Evolutionary conservation across 2,113 vertebrate genomes (phyloP).

Genomic region (Ceyx margarethae): DNA sequence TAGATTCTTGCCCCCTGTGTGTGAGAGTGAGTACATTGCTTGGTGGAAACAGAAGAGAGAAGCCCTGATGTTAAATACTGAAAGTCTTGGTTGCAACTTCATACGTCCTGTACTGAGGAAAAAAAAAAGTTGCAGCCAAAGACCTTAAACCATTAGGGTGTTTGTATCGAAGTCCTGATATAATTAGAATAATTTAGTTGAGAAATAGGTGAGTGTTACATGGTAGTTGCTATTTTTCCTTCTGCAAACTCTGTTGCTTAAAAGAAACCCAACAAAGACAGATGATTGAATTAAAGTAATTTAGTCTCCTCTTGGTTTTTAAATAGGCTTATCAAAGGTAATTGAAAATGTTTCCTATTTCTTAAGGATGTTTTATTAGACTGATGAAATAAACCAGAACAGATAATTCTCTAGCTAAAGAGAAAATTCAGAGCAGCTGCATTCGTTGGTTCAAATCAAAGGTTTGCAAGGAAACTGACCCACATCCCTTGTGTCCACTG

Average conservation of each 20-base stretch:
- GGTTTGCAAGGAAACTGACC: background rate
- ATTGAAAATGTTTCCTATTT: slow-evolving; percentile 1
- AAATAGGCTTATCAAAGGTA: background rate
- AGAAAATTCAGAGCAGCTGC: background rate
- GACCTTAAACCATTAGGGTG: background rate
- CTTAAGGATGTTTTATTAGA: background rate
- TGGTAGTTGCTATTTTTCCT: background rate
- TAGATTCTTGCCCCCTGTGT: background rate
- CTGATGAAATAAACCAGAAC: background rate
- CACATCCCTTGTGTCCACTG: background rate
- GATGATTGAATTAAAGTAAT: background rate
- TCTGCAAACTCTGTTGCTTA: background rate
- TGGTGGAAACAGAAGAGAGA: background rate
- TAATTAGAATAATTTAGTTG: background rate
- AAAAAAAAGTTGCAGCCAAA: background rate
- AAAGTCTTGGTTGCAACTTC: background rate
- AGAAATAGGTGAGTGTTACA: background rate
- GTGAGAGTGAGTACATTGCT: background rate
- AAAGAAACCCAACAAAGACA: background rate
- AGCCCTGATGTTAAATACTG: background rate
- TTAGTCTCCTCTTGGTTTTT: background rate
- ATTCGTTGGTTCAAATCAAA: background rate
- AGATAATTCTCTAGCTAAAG: background rate
- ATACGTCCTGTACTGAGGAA: background rate
- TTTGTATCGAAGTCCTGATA: background rate